Conservation (phyloP, 2,797 vertebrate genomes). For the Clarias laeviceps region DNA sequence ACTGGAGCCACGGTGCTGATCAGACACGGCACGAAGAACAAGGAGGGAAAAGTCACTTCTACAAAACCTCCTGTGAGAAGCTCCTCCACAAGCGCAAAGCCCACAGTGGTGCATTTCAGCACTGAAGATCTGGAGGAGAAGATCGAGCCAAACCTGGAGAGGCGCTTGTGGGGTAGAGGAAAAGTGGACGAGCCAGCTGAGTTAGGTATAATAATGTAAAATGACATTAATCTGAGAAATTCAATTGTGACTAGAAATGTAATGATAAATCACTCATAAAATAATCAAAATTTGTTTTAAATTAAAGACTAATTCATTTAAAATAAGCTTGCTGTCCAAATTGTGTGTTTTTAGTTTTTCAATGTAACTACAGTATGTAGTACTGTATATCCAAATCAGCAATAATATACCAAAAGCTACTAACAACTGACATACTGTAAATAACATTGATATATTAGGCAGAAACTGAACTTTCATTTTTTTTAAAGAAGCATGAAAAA, state of each 20-base stretch:
- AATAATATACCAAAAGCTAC: no score
- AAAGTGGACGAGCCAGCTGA: slow-evolving; percentile 55
- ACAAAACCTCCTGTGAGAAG: neutral
- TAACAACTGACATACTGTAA: no score
- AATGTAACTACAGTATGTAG: no score
- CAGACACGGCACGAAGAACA: neutral
- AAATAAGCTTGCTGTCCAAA: neutral
- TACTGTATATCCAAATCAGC: no score
- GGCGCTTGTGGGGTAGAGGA: slow-evolving; percentile 30
- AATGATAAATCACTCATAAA: neutral
- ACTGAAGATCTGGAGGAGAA: slow-evolving; percentile 47
- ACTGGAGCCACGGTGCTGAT: neutral
- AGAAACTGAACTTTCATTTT: no score
- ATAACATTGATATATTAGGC: no score
- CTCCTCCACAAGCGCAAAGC: slow-evolving; percentile 8
- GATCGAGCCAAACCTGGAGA: slow-evolving; percentile 43
- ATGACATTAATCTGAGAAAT: neutral
- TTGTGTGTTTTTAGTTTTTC: neutral
- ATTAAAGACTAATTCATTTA: no score
- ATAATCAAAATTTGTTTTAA: no score
- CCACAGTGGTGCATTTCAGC: slow-evolving; percentile 19
- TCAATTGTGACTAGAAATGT: neutral
- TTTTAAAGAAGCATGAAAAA: no score
- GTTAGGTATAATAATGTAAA: slow-evolving; percentile 61
- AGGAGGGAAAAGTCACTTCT: neutral